Percentiles rank a stretch among this genome's conserved stretches.
These are phyloP conservation scores for Lordiphosa mommai DNA, from an alignment of 1,140 invertebrate species.

Conservation along the genomic window DNA sequence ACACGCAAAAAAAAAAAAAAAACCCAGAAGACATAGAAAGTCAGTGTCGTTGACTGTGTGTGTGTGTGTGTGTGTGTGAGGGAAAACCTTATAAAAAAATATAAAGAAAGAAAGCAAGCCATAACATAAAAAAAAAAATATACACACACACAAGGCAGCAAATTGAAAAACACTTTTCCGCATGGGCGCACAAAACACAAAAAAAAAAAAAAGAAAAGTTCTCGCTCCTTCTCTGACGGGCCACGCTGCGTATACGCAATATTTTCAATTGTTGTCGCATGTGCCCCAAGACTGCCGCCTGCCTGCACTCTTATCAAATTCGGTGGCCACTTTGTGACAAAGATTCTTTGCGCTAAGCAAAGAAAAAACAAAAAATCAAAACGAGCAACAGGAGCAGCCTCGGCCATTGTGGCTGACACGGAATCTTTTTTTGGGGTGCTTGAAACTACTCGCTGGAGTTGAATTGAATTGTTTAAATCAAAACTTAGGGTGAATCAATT, in stretches of 20 bases:
- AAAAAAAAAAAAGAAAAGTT: conserved; percentile 6
- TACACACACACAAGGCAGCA: conserved; percentile 14
- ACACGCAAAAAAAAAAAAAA: neutral
- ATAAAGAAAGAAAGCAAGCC: conserved; percentile 6
- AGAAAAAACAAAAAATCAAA: neutral
- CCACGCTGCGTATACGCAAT: conserved; percentile 10
- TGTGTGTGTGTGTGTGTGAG: neutral
- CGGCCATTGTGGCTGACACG: conserved; percentile 1
- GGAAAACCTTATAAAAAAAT: conserved; percentile 3
- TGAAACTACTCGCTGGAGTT: no score
- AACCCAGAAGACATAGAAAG: conserved; percentile 10
- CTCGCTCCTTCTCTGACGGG: neutral
- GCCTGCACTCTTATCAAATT: neutral
- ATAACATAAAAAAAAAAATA: conserved; percentile 12
- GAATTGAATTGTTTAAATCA: no score
- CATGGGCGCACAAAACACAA: conserved; percentile 11
- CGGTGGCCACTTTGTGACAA: conserved; percentile 4
- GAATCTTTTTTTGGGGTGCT: no score
- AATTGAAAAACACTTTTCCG: conserved; percentile 22
- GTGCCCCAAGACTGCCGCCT: neutral
- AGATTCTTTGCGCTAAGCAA: neutral
- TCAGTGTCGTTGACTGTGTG: neutral
- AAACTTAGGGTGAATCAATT: no score
- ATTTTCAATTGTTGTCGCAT: conserved; percentile 11
- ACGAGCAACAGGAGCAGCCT: conserved; percentile 1